Conservation (phyloP, 2,888 invertebrate genomes). For the Lasioglossum leucozonium region DNA sequence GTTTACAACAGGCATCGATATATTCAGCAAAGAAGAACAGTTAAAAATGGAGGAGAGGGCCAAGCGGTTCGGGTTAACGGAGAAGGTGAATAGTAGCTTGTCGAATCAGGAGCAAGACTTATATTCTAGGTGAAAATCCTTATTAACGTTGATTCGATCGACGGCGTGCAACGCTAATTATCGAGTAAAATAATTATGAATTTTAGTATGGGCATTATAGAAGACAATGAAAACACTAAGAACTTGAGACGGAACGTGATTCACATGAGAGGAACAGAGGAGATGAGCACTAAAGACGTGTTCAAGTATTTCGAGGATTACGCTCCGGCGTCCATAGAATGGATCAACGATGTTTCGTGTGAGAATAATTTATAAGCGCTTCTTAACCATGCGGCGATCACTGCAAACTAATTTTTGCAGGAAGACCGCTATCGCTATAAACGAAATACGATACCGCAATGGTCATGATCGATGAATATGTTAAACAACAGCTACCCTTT, state of each 20-base stretch:
- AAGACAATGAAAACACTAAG: slow-evolving; percentile 86
- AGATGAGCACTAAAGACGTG: slow-evolving; percentile 91
- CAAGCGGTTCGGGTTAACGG: slow-evolving; percentile 86
- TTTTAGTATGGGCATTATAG: slow-evolving; percentile 86
- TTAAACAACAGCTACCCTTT: too few relatives aligned
- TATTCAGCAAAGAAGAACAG: slow-evolving; percentile 85
- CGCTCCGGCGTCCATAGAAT: slow-evolving; percentile 91
- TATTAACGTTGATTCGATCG: neutral
- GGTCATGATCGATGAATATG: too few relatives aligned
- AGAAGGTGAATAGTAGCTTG: slow-evolving; percentile 81
- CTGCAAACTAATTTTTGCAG: too few relatives aligned
- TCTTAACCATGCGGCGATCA: too few relatives aligned
- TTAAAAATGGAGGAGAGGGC: slow-evolving; percentile 86
- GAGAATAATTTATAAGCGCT: slow-evolving; percentile 79
- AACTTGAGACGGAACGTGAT: slow-evolving; percentile 90
- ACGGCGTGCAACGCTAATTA: neutral
- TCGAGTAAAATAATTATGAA: slow-evolving; percentile 1
- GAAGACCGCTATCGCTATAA: too few relatives aligned
- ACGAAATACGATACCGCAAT: too few relatives aligned
- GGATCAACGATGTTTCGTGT: slow-evolving; percentile 93
- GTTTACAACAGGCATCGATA: slow-evolving; percentile 85
- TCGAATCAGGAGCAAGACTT: slow-evolving; percentile 84
- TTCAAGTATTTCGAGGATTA: slow-evolving; percentile 92
- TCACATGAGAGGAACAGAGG: slow-evolving; percentile 90
- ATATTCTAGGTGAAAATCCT: slow-evolving; percentile 83